Evolutionary conservation across 2,888 invertebrate genomes (phyloP), one percentile per base, ranked within the genome.

Genomic region (Ichneumoninae sp.): DNA sequence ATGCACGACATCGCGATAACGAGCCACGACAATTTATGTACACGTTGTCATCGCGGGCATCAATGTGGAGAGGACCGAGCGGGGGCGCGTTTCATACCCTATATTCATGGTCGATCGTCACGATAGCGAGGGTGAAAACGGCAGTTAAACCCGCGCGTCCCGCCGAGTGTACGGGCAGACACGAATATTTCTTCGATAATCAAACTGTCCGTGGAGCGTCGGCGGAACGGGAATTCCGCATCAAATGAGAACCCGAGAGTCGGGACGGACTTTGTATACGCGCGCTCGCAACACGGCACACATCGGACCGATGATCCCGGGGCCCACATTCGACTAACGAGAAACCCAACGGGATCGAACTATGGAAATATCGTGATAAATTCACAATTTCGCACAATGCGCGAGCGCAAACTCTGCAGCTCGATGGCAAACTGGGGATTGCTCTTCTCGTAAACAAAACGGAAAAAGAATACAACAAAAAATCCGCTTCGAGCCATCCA

Each of bases 171-270:
- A 44, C 22, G 26, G 47, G 33, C 33, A 54, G 22, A 57, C 62
- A 75, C 79, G 75, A 70, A 83, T 83, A 83, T 79, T 79, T 83
- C 75, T 83, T 70, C 65, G 83, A 83, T 79, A 83, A 83, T 83
- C 79, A 83, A 79, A 79, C 74, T 79, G 79, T 75, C 74, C 79
- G 66, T 57, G 44, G 60, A 54, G 57, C 47, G 68, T n/a, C 66
- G 16, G 8, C 47, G 52, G 72, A 78, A 83, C 74, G 82, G 62
- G 71, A 72, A 69, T 16, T 47, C 44, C 72, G 36, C 75, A 75
- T 83, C 79, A 33, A 70, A 54, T 79, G 74, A 75, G 65, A 62
- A 62, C 47, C 47, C 60, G 30, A 19, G 62, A 19, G 10, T 13
- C 54, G 1, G 22, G 22, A 26, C 10, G 26, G 40, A 33, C 19